Conservation (phyloP, 2,113 vertebrate genomes). For the Chunga burmeisteri region DNA sequence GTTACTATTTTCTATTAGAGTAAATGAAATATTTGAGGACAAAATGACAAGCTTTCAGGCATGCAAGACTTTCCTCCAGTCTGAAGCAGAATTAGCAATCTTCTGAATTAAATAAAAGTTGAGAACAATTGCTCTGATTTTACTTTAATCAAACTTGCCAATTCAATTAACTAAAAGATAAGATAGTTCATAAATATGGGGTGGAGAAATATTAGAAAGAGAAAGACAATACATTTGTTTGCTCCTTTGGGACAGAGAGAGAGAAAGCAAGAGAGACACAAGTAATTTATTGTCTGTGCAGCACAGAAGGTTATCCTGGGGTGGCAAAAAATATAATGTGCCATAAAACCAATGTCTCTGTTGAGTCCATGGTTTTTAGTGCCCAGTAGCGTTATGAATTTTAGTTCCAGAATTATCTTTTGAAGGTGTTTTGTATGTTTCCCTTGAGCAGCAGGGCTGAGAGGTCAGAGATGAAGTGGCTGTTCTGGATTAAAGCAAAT, state of each 20-base stretch:
- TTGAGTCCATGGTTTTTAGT: constrained; percentile 56
- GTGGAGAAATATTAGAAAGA: background rate
- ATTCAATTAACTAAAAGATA: constrained; percentile 11
- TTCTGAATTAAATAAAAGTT: background rate
- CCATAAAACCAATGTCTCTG: constrained; percentile 60
- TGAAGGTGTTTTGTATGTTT: constrained; percentile 50
- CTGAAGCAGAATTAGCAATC: background rate
- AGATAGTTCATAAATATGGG: background rate
- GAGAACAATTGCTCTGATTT: background rate
- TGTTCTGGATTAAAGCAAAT: constrained; percentile 39
- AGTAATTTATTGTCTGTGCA: constrained; percentile 46
- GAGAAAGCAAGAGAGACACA: background rate
- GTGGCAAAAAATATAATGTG: constrained; percentile 51
- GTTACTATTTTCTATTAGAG: background rate
- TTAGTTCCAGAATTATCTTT: constrained; percentile 55
- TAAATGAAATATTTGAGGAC: background rate
- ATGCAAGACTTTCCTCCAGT: background rate
- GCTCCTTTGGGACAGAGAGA: background rate
- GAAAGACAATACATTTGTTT: constrained; percentile 36
- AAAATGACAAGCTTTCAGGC: background rate
- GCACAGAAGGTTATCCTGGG: constrained; percentile 37
- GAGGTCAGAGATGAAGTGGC: constrained; percentile 10
- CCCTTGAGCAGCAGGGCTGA: constrained; percentile 44
- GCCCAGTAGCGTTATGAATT: constrained; percentile 56
- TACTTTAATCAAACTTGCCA: background rate